Conservation (phyloP, 2,888 invertebrate genomes). For the Eupithecia abbreviata region DNA sequence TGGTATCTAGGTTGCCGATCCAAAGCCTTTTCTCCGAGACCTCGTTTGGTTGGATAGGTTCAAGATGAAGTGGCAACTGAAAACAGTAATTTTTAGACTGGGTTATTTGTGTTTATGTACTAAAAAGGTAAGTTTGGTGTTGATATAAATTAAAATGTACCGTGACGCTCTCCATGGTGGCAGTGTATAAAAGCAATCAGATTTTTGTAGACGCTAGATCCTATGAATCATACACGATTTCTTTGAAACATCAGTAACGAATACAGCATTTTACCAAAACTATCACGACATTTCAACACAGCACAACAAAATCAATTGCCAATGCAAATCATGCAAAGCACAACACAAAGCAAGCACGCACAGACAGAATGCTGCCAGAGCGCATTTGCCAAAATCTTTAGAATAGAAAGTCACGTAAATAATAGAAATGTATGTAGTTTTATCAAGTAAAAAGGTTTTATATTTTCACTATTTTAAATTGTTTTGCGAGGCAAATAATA, state of each 20-base stretch:
- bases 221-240: slow-evolving; percentile 1
- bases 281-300: background rate
- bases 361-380: too few relatives aligned
- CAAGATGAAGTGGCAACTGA: slow-evolving; percentile 81
- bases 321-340: too few relatives aligned
- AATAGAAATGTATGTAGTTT: too few relatives aligned
- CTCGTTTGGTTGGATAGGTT: slow-evolving; percentile 81
- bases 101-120: background rate
- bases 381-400: too few relatives aligned
- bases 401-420: too few relatives aligned
- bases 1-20: slow-evolving; percentile 95
- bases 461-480: too few relatives aligned
- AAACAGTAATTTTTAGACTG: slow-evolving; percentile 32
- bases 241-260: slow-evolving; percentile 22
- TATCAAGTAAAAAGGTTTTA: too few relatives aligned
- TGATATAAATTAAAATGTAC: slow-evolving; percentile 48
- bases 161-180: slow-evolving; percentile 63
- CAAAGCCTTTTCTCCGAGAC: slow-evolving; percentile 90
- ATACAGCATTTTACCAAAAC: slow-evolving; percentile 20
- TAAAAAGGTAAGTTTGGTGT: background rate
- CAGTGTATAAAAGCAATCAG: background rate
- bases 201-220: background rate
- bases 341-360: too few relatives aligned
- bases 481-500: too few relatives aligned
- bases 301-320: too few relatives aligned